Evolutionary conservation across 2,113 vertebrate species (phyloP).

Genomic region (Vanacampus margaritifer): DNA sequence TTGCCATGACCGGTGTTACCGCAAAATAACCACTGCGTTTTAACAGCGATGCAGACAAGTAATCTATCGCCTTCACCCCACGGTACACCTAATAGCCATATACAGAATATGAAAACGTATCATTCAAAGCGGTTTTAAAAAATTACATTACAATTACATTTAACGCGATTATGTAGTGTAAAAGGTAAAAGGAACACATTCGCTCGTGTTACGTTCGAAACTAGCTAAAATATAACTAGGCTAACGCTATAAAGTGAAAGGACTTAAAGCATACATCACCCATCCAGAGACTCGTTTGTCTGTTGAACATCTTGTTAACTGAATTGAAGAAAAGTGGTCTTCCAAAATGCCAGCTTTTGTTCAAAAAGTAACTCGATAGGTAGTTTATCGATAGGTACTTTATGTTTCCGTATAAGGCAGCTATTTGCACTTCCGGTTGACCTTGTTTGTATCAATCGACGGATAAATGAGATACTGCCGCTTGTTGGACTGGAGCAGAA

Average conservation of each 20-base stretch:
- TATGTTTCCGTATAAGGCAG: background rate
- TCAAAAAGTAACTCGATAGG: background rate
- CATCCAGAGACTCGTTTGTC: conserved; percentile 80
- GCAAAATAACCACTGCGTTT: too few species aligned
- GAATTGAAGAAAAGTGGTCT: too few species aligned
- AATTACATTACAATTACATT: background rate
- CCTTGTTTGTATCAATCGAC: background rate
- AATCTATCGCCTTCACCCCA: background rate
- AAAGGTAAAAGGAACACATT: background rate
- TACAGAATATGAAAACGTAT: background rate
- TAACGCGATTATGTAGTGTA: background rate
- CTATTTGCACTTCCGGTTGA: background rate
- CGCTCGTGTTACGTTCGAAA: background rate
- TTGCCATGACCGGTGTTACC: too few species aligned
- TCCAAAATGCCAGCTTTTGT: background rate
- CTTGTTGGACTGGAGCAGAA: background rate
- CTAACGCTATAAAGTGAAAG: conserved; percentile 14
- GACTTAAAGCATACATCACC: conserved; percentile 70
- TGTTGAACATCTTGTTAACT: conserved; percentile 69
- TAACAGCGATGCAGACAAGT: too few species aligned
- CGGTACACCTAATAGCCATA: background rate
- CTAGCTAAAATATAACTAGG: background rate
- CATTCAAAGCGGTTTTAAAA: background rate
- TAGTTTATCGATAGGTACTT: background rate
- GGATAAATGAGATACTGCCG: too few species aligned